Conservation (phyloP, 2,888 invertebrate genomes). For the Pristionchus maxplancki region DNA sequence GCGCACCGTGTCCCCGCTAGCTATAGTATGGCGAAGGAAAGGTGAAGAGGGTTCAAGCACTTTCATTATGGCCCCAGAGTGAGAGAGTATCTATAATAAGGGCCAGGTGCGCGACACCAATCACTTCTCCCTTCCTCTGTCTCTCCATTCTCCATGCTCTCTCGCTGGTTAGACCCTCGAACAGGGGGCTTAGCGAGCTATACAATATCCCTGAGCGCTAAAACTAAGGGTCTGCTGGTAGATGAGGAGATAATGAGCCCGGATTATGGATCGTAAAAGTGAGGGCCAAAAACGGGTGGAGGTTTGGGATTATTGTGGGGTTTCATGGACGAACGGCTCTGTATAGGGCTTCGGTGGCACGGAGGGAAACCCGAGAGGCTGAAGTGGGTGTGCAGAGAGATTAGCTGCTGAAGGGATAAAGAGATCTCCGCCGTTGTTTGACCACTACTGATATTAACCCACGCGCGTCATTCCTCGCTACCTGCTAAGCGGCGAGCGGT, state of each 20-base stretch:
- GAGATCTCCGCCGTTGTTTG: slow-evolving; percentile 30
- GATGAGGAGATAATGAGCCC: slow-evolving; percentile 21
- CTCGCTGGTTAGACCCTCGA: neutral
- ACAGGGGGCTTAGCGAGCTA: slow-evolving; percentile 40
- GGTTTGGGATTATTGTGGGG: neutral
- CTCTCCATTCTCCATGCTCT: neutral
- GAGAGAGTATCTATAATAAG: slow-evolving; percentile 39
- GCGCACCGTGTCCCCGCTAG: slow-evolving; percentile 16
- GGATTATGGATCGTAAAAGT: slow-evolving; percentile 18
- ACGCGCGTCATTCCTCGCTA: slow-evolving; percentile 30
- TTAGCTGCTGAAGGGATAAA: slow-evolving; percentile 43
- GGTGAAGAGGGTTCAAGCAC: slow-evolving; percentile 44
- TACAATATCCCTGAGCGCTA: slow-evolving; percentile 45
- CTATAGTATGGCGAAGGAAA: neutral
- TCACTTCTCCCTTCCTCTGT: slow-evolving; percentile 30
- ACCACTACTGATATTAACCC: neutral
- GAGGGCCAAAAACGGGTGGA: neutral
- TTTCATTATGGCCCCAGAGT: slow-evolving; percentile 36
- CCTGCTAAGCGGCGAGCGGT: slow-evolving; percentile 23
- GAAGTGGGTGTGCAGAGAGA: slow-evolving; percentile 11
- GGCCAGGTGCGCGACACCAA: slow-evolving; percentile 37
- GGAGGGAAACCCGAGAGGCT: neutral
- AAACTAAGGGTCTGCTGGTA: slow-evolving; percentile 1
- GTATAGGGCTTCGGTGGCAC: neutral
- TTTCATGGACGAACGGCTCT: neutral